Conservation (phyloP, 2,888 invertebrate genomes). For the Euproctis similis region DNA sequence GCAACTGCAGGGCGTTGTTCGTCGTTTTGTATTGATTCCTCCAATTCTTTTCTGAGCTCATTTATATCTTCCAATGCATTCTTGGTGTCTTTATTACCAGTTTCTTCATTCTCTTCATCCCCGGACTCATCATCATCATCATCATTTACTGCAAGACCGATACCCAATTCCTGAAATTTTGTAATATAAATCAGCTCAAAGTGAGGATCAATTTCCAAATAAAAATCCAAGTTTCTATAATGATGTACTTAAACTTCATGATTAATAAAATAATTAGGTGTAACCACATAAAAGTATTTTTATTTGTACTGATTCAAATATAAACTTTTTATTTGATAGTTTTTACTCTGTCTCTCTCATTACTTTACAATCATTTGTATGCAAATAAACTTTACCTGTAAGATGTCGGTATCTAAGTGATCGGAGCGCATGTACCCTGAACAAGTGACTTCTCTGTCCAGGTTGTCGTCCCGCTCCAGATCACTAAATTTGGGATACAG, state of each 20-base stretch:
- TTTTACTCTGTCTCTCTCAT: no score
- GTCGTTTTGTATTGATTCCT: slow-evolving; percentile 55
- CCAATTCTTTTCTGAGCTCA: slow-evolving; percentile 51
- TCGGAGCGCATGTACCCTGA: slow-evolving; percentile 94
- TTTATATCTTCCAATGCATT: slow-evolving; percentile 66
- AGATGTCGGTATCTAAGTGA: slow-evolving; percentile 84
- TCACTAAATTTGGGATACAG: slow-evolving; percentile 85
- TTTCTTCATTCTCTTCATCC: slow-evolving; percentile 33
- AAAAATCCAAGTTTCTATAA: no score
- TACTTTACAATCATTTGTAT: no score
- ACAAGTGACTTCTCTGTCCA: slow-evolving; percentile 93
- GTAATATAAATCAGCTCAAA: not conserved
- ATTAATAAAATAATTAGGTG: no score
- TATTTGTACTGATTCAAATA: no score
- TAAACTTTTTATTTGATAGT: no score
- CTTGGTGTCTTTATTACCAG: slow-evolving; percentile 37
- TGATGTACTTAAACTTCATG: no score
- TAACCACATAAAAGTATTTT: no score
- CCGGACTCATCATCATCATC: slow-evolving; percentile 43
- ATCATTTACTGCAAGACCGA: slow-evolving; percentile 50
- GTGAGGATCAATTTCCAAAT: not conserved
- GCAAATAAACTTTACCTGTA: slow-evolving; percentile 70
- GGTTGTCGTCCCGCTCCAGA: slow-evolving; percentile 82
- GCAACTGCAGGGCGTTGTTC: slow-evolving; percentile 28
- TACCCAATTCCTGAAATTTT: slow-evolving; percentile 55